Evolutionary conservation across 2,797 vertebrate genomes (phyloP).

Genomic region (Onychomys arenicola): DNA sequence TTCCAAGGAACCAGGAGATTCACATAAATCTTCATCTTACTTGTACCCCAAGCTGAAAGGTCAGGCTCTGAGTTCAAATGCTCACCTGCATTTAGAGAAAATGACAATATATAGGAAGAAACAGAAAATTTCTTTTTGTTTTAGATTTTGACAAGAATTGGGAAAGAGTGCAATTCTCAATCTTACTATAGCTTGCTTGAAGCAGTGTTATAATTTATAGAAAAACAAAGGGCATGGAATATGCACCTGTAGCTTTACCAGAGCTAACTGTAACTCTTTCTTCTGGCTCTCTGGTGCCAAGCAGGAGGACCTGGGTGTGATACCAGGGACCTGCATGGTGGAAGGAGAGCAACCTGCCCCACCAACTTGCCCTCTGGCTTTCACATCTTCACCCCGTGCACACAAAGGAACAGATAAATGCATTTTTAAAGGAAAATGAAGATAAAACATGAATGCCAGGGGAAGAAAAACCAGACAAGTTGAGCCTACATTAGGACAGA

Average conservation of each 20-base stretch:
- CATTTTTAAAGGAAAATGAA: neutral
- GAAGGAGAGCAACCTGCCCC: neutral
- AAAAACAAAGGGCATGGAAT: neutral
- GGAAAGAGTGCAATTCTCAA: neutral
- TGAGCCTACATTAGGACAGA: conserved; percentile 14
- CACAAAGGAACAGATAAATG: neutral
- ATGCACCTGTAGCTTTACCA: neutral
- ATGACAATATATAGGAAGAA: neutral
- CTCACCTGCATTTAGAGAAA: neutral
- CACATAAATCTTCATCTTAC: neutral
- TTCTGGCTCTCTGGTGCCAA: neutral
- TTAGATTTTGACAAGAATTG: neutral
- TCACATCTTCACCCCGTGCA: neutral
- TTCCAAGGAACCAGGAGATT: conserved; percentile 42
- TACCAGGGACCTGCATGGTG: neutral
- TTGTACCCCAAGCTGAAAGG: neutral
- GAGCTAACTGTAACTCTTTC: neutral
- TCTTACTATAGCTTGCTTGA: neutral
- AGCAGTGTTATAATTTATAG: neutral
- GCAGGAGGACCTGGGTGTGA: neutral
- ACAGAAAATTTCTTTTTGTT: neutral
- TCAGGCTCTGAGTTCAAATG: neutral
- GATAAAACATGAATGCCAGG: neutral
- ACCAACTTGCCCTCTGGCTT: neutral
- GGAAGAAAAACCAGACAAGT: conserved; percentile 6